These are phyloP conservation scores for Enchytraeus crypticus DNA, from an alignment of 2,888 invertebrate species.

Conservation along the genomic window DNA sequence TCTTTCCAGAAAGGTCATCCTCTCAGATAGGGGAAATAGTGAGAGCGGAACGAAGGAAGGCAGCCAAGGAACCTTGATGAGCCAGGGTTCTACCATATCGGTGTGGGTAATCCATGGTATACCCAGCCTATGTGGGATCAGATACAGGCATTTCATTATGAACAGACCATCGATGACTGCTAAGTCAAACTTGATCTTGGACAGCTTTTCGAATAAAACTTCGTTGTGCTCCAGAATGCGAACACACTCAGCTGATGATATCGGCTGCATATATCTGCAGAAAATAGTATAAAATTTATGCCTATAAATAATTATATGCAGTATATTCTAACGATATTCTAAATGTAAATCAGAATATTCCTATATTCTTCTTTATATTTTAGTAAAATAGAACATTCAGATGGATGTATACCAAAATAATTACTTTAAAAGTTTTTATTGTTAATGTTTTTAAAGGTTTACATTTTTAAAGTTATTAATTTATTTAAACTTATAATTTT, in stretches of 20 bases:
- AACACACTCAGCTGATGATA: slow-evolving; percentile 1
- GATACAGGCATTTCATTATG: slow-evolving; percentile 5
- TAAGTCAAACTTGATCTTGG: slow-evolving; percentile 5
- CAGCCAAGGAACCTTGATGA: slow-evolving; percentile 8
- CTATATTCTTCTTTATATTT: no score
- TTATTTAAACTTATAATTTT: no score
- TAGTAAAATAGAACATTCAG: no score
- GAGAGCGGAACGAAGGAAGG: slow-evolving; percentile 7
- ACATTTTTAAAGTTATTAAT: no score
- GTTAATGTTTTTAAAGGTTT: no score
- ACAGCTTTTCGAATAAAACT: neutral
- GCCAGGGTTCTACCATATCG: slow-evolving; percentile 11
- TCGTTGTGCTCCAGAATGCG: slow-evolving; percentile 9
- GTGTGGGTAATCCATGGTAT: slow-evolving; percentile 7
- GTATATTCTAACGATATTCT: no score
- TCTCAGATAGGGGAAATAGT: neutral
- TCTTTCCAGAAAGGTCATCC: slow-evolving; percentile 5
- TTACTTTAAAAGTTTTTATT: no score
- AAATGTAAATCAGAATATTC: no score
- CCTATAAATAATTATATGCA: no score
- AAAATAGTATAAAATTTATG: no score
- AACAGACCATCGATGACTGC: slow-evolving; percentile 9
- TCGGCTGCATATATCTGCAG: no score
- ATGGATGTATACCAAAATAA: no score
- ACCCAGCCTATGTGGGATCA: slow-evolving; percentile 11